Evolutionary conservation across 2,797 vertebrate species (phyloP).

Genomic region (Lycodopsis pacificus): DNA sequence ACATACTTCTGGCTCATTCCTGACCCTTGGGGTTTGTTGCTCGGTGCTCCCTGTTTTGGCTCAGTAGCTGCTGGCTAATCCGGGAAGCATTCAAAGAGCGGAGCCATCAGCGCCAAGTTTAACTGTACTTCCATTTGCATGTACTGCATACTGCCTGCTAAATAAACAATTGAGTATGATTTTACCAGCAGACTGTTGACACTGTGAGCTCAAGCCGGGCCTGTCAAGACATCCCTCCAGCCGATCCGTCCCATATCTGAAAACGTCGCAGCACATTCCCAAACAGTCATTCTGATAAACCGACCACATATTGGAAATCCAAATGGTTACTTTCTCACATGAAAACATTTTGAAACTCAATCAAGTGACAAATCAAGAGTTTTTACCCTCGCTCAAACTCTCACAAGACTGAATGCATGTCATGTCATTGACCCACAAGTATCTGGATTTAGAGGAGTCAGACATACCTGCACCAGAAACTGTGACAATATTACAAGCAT

Average conservation of each 20-base stretch:
- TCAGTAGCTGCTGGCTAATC: no score
- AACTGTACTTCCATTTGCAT: background rate
- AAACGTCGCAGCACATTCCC: background rate
- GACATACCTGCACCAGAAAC: background rate
- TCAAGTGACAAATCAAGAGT: background rate
- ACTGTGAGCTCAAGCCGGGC: background rate
- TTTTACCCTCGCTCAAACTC: background rate
- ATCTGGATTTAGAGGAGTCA: constrained; percentile 1
- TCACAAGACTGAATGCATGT: background rate
- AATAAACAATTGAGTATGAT: background rate
- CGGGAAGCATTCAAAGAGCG: no score
- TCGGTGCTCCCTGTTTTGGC: no score
- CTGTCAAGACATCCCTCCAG: background rate
- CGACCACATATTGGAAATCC: background rate
- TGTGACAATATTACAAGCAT: background rate
- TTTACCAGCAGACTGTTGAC: background rate
- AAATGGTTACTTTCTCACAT: background rate
- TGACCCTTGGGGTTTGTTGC: no score
- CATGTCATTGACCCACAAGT: background rate
- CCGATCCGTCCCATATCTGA: background rate
- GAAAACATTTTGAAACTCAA: background rate
- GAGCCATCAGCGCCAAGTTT: no score
- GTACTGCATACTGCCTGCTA: background rate
- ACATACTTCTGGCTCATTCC: no score
- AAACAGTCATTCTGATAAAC: background rate